Percentiles rank a stretch among this genome's conserved stretches.
These are phyloP conservation scores for Cheilosia impressa DNA, from an alignment of 2,888 invertebrate species.

Conservation along the genomic window DNA sequence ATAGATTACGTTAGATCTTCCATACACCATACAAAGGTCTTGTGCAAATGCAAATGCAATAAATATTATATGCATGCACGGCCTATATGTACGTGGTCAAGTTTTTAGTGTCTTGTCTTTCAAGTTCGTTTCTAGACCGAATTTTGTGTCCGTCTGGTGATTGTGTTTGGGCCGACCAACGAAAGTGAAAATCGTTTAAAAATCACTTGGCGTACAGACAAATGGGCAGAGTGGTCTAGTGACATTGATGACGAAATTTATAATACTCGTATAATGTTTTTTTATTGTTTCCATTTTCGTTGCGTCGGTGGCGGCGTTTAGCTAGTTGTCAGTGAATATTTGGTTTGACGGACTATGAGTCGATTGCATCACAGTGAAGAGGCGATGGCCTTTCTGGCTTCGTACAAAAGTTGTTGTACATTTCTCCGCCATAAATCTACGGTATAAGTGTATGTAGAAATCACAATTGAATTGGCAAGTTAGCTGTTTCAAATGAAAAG, in stretches of 20 bases:
- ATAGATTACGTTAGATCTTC: slow-evolving; percentile 30
- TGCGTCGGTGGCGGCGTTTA: not conserved
- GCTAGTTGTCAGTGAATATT: too few relatives aligned
- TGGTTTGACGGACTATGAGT: slow-evolving; percentile 8
- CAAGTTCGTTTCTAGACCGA: slow-evolving; percentile 40
- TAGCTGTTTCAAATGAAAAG: not conserved
- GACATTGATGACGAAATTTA: slow-evolving; percentile 35
- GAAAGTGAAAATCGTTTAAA: slow-evolving; percentile 49
- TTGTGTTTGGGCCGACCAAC: not conserved
- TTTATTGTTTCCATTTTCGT: not conserved
- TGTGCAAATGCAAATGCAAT: slow-evolving; percentile 18
- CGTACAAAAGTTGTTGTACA: too few relatives aligned
- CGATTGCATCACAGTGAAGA: slow-evolving; percentile 17
- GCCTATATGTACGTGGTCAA: slow-evolving; percentile 12
- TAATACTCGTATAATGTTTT: not conserved
- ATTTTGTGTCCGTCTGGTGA: slow-evolving; percentile 7
- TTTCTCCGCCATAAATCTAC: too few relatives aligned
- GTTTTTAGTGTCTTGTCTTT: slow-evolving; percentile 33
- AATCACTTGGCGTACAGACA: slow-evolving; percentile 17
- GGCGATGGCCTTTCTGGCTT: not conserved
- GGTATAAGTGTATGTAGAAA: too few relatives aligned
- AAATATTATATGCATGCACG: not conserved
- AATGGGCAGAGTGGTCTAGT: slow-evolving; percentile 13
- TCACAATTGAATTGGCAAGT: too few relatives aligned
- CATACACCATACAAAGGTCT: not conserved